Evolutionary conservation across 2,888 invertebrate genomes (phyloP).

Genomic region (Noctua pronuba): DNA sequence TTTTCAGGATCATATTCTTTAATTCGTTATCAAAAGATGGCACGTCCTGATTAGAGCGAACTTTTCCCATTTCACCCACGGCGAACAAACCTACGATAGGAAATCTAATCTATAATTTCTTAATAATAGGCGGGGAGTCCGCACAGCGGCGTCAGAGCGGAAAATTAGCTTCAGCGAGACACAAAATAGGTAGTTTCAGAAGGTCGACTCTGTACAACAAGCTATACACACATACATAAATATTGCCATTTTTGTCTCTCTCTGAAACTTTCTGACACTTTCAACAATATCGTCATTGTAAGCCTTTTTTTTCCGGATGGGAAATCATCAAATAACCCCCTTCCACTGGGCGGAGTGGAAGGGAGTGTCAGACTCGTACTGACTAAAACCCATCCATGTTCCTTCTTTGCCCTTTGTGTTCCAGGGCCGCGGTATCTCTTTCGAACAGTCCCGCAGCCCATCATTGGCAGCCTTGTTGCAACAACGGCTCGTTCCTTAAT

Average conservation of each 20-base stretch:
- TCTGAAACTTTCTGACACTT: background rate
- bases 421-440: no score
- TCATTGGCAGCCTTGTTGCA: background rate
- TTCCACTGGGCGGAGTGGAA: no score
- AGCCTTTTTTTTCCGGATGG: no score
- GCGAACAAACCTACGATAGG: slow-evolving; percentile 63
- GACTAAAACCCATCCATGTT: no score
- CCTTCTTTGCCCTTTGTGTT: no score
- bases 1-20: slow-evolving; percentile 54
- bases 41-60: slow-evolving; percentile 66
- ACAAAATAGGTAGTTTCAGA: background rate
- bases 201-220: background rate
- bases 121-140: slow-evolving; percentile 61
- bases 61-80: slow-evolving; percentile 67
- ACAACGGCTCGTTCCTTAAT: background rate
- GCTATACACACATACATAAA: background rate
- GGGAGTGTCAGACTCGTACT: no score
- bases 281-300: background rate
- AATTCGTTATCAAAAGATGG: slow-evolving; percentile 66
- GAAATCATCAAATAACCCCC: no score
- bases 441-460: no score
- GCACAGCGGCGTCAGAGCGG: slow-evolving; percentile 55
- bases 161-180: slow-evolving; percentile 58
- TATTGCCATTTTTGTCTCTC: background rate
- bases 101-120: slow-evolving; percentile 70